These are phyloP conservation scores for Amphipyra tragopoginis DNA, from an alignment of 2,888 invertebrate genomes.

Conservation along the genomic window DNA sequence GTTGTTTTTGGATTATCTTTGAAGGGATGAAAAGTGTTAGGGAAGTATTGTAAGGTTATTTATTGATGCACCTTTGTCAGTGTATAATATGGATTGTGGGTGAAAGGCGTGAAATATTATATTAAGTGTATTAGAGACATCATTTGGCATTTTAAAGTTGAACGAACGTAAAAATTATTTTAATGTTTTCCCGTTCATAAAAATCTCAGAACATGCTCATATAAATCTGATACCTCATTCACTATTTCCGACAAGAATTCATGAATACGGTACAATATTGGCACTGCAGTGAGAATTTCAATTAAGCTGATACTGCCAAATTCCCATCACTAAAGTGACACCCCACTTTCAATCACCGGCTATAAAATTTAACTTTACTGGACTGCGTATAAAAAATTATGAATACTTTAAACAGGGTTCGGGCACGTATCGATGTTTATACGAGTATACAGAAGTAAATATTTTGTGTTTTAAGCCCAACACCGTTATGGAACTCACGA, in stretches of 20 bases:
- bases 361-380: conserved; percentile 27
- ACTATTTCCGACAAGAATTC: background rate
- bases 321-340: conserved; percentile 21
- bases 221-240: background rate
- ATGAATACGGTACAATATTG: conserved; percentile 19
- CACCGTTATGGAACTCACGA: conserved; percentile 65
- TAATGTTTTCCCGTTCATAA: no score
- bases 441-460: conserved; percentile 55
- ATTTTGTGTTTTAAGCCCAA: conserved; percentile 70
- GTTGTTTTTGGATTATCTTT: conserved; percentile 44
- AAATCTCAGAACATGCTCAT: background rate
- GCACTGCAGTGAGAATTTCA: background rate
- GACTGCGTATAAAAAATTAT: conserved; percentile 38
- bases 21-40: conserved; percentile 36
- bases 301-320: conserved; percentile 5
- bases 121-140: background rate
- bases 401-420: conserved; percentile 42
- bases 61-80: conserved; percentile 12
- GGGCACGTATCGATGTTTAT: conserved; percentile 59
- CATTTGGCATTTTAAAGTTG: background rate
- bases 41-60: conserved; percentile 30
- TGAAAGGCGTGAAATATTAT: background rate
- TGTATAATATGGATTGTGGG: background rate
- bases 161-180: background rate
- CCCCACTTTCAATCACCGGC: conserved; percentile 12